Evolutionary conservation across 1,140 invertebrate species (phyloP), one percentile per base, ranked within the genome.

Genomic region (Pachypeltis micranthus): DNA sequence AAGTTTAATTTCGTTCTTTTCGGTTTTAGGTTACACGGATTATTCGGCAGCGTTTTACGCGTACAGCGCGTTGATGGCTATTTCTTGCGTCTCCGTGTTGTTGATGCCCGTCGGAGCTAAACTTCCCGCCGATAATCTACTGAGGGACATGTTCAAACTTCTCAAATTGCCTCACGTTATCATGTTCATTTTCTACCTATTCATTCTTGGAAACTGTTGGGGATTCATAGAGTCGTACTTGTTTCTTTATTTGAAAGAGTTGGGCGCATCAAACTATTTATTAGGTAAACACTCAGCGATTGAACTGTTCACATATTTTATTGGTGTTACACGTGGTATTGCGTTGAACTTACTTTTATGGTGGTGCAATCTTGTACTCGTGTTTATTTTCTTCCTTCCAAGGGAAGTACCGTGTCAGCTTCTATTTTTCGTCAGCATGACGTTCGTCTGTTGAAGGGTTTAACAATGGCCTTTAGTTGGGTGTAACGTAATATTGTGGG

Each of bases 181-280:
- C 28, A 77, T 85, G 16, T 88, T 88, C 70, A 83, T 91, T 66
- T 78, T 86, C 65, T 87, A 90, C 70, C 76, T 90, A 16, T 88
- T 88, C 70, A 77, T 84, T 19, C 72, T 90, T 23, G 88, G 87
- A 44, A 87, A 85, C 70, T 83, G 86, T 71, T 91, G 87, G 87
- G 88, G 88, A 26, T 91, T 90, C 71, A 86, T 90, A 29, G 88
- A 91, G 74, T 88, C 86, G 12, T 93, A 87, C 71, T 75, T 92
- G 0, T 92, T 91, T 71, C 79, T 90, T 64, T 91, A 90, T 74
- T 78, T 92, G 31, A 87, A 85, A 73, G 86, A 89, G 74, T 75
- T 91, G 51, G 84, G 86, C 27, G 85, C 86, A 39, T 83, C 86
- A 0, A 90, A 88, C 72, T 87, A 86, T 71, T 75, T 92, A 59